Evolutionary conservation across 2,888 invertebrate genomes (phyloP).

Genomic region (Trilocha varians): DNA sequence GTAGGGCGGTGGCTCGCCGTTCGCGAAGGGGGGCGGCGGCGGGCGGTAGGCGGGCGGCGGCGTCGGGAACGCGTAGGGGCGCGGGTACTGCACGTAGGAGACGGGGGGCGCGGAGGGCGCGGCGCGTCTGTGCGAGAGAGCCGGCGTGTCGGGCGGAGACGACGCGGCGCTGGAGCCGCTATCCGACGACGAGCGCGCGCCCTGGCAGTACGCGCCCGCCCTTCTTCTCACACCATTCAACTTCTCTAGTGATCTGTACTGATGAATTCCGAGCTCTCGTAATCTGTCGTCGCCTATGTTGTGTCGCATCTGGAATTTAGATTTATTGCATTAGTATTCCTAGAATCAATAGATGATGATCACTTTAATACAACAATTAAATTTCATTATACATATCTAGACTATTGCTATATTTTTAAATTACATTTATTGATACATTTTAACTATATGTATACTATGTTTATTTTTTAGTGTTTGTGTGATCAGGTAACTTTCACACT

Average conservation of each 20-base stretch:
- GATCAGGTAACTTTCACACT: too few relatives aligned
- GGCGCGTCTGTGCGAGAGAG: conserved; percentile 34
- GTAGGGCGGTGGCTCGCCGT: conserved; percentile 62
- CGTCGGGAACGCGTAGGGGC: conserved; percentile 53
- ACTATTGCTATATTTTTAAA: too few relatives aligned
- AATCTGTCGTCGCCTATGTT: conserved; percentile 77
- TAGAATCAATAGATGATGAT: too few relatives aligned
- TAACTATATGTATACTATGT: too few relatives aligned
- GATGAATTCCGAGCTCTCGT: conserved; percentile 71
- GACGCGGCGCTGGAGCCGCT: conserved; percentile 59
- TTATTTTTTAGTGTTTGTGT: too few relatives aligned
- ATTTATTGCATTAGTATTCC: too few relatives aligned
- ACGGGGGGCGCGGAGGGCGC: conserved; percentile 40
- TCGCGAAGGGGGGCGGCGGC: conserved; percentile 58
- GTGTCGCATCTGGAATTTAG: conserved; percentile 74
- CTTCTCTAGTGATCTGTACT: conserved; percentile 73
- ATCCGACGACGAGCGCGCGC: conserved; percentile 50
- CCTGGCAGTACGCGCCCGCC: conserved; percentile 41
- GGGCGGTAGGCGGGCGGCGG: conserved; percentile 57
- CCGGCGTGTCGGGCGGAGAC: conserved; percentile 57
- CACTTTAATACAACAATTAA: too few relatives aligned
- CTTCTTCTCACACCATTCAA: conserved; percentile 70
- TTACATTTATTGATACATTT: too few relatives aligned
- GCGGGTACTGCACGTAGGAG: conserved; percentile 49
- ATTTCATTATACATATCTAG: too few relatives aligned